These are phyloP conservation scores for Perognathus longimembris DNA, from an alignment of 2,113 vertebrate species.

Conservation along the genomic window DNA sequence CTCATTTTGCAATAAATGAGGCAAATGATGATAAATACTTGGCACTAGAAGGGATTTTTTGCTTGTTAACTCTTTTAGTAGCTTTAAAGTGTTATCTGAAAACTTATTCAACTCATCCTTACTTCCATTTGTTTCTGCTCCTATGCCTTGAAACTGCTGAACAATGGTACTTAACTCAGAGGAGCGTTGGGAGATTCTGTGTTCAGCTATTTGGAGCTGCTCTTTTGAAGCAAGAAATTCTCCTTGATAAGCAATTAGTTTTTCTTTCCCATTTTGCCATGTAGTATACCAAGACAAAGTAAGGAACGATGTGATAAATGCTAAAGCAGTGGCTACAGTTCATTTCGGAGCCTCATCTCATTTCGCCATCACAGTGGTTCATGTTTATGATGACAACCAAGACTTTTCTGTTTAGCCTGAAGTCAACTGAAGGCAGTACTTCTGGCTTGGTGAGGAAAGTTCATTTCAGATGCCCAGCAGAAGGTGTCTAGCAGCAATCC, in stretches of 20 bases:
- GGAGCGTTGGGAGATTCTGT: conserved; percentile 96
- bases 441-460: conserved; percentile 26
- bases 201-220: conserved; percentile 96
- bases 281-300: conserved; percentile 99
- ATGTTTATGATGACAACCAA: conserved; percentile 62
- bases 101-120: conserved; percentile 93
- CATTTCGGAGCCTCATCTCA: conserved; percentile 99
- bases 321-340: conserved; percentile 97
- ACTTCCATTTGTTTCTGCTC: conserved; percentile 95
- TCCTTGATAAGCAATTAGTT: conserved; percentile 96
- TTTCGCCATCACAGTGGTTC: conserved; percentile 94
- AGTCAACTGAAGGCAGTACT: conserved; percentile 74
- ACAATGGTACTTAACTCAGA: conserved; percentile 95
- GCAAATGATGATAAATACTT: conserved; percentile 99
- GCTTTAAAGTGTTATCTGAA: conserved; percentile 97
- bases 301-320: conserved; percentile 97
- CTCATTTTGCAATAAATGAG: conserved; percentile 98
- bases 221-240: conserved; percentile 98
- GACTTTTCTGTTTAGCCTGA: conserved; percentile 64
- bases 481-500: conserved; percentile 58
- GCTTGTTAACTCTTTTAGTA: conserved; percentile 95
- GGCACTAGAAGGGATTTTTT: conserved; percentile 97
- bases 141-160: conserved; percentile 94
- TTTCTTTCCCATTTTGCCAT: conserved; percentile 99
- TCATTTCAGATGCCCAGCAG: conserved; percentile 73